phyloP scores from a whole-genome alignment of 2,797 vertebrate species.

The Pangasius mekongensis region DNA sequence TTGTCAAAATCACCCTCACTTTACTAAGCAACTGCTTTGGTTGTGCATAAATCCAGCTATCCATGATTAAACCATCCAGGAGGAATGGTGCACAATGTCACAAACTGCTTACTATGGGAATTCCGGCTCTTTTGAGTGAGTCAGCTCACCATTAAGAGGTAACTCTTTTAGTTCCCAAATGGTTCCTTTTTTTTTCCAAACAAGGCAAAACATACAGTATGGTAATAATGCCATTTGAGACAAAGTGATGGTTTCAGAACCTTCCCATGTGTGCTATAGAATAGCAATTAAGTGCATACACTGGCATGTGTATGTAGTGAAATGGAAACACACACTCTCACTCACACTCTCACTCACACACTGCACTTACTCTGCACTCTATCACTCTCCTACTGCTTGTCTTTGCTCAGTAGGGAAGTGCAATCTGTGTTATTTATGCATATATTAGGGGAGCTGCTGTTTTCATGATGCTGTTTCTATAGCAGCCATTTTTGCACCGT shows the following conservation, averaged over 20 bases:
- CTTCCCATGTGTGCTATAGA: background rate
- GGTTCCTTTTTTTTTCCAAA: background rate
- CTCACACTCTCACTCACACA: background rate
- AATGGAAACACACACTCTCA: background rate
- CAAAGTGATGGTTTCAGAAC: background rate
- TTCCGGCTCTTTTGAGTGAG: background rate
- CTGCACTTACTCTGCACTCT: background rate
- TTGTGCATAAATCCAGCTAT: background rate
- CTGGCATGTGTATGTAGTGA: background rate
- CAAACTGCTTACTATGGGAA: background rate
- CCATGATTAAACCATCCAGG: background rate
- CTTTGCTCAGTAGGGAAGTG: constrained; percentile 2
- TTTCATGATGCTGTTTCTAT: constrained; percentile 14
- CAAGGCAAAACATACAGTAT: background rate
- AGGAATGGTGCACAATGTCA: background rate
- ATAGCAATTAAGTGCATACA: background rate
- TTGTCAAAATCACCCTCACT: background rate
- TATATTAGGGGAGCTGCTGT: constrained; percentile 9
- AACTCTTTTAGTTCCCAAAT: background rate
- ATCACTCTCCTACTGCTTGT: background rate
- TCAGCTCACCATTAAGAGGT: background rate
- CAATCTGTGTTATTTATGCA: constrained; percentile 21
- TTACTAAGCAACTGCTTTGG: background rate
- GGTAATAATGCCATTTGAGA: background rate
- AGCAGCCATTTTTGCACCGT: background rate